phyloP scores from a whole-genome alignment of 2,797 vertebrate genomes.

The Decapterus maruadsi region DNA sequence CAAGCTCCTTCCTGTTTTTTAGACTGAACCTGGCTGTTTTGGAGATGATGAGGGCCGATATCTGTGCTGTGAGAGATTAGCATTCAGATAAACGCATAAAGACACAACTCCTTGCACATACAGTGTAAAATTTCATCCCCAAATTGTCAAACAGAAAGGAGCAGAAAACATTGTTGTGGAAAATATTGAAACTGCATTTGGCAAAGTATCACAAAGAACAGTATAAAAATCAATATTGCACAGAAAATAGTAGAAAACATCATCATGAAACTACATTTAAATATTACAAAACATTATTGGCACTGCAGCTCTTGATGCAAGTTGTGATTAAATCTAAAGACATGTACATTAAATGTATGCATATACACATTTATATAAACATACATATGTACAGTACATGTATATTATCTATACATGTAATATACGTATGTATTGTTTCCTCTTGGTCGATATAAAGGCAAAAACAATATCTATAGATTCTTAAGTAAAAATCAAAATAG shows the following conservation, averaged over 20 bases:
- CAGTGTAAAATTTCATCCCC: background rate
- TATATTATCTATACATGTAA: too few relatives aligned
- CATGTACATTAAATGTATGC: background rate
- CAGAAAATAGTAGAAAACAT: conserved; percentile 7
- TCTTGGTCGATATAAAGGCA: background rate
- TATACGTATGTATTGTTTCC: too few relatives aligned
- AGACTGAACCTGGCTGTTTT: background rate
- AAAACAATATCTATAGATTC: background rate
- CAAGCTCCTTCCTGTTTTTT: conserved; percentile 20
- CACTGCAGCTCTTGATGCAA: conserved; percentile 14
- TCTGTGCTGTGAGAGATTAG: conserved; percentile 32
- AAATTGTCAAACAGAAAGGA: background rate
- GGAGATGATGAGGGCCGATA: conserved; percentile 36
- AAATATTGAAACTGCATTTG: background rate
- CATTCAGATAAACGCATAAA: conserved; percentile 22
- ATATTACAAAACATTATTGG: conserved; percentile 26
- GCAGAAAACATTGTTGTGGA: background rate
- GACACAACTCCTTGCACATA: background rate
- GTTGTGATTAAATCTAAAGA: background rate
- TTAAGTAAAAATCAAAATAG: background rate
- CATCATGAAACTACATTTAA: conserved; percentile 1
- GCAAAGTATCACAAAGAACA: background rate
- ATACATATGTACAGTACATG: too few relatives aligned
- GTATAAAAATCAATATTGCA: conserved; percentile 2
- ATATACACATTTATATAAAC: too few relatives aligned